Evolutionary conservation across 64 coral and sea anemone species (phyloP), one percentile per base, ranked within the genome.

Genomic region (Stylophora pistillata): DNA sequence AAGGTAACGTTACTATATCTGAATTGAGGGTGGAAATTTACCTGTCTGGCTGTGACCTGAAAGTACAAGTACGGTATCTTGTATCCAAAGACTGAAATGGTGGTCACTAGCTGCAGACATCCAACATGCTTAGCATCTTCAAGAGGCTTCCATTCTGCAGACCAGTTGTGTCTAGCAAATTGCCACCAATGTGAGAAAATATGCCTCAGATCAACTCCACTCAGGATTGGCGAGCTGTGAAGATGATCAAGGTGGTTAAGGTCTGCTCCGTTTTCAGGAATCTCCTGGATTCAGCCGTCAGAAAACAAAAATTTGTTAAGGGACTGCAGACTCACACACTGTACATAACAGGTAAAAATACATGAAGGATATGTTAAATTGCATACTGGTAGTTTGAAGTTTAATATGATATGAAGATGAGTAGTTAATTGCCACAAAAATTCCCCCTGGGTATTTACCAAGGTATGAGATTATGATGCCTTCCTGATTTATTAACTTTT

Each of bases 261-360:
- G 37, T 98, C 95, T 68, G 92, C 88, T 23, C 89, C 95, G 92
- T 98, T 98, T 86, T 98, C 95, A 41, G 95, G 92, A 20, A 94
- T 76, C 37, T 98, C 95, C 95, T 98, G 52, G 15, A 55, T 69
- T 26, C 23, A 47, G 37, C 7, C 7, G 37, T 7, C 37, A 47
- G 37, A 47, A 47, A 47, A 47, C 3, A 47, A 7, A 47, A 47
- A 7, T 47, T 47, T 7, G 7, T 47, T 47, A 47, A 4, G 37
- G 37, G 37, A 47, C 37, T 47, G 37, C 37, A 47, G 37, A 47
- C 37, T 47, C n/a, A n/a, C n/a, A n/a, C n/a, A n/a, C n/a, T 47
- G 37, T 47, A 47, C 37, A 47, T 47, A 47, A 4, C 7, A 47
- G 37, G 0, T 47, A 7, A 47, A 47, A 47, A 47, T 47, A 47